Evolutionary conservation across 2,888 invertebrate genomes (phyloP), one percentile per base, ranked within the genome.

Genomic region (Poecilus cupreus): DNA sequence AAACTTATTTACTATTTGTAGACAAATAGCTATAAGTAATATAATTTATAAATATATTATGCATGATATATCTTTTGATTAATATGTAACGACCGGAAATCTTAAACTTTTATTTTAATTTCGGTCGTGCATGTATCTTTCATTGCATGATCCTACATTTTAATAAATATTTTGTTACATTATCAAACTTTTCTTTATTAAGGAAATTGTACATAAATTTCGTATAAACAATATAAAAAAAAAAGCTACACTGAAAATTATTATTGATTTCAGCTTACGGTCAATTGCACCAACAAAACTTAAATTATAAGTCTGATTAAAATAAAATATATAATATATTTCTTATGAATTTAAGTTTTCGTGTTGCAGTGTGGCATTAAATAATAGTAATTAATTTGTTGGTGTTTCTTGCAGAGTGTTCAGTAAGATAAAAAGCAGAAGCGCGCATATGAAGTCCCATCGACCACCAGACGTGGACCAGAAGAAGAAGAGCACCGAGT

Each of bases 361-460:
- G 5, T 32, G 0, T 6, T 2, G 32, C 4, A 32, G 8, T 2
- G 5, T 5, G 8, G 5, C 32, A 32, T 32, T 3, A 32, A 32
- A 32, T 1, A 32, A 1, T 32, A 6, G 0, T 22, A 18, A 39
- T 22, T 57, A 57, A 74, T 68, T 82, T 5, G 4, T 32, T 10
- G 43, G 51, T 83, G 83, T 90, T 89, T 90, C 90, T 92, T 92
- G 86, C 94, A 98, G 98, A 93, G 95, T 97, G 90, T 98, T 98
- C 93, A 95, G 94, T 92, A 98, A 98, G 93, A 97, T 98, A 89
- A 98, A 98, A 93, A 98, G 98, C 92, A 95, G 98, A 90, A 98
- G 98, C 91, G 98, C 98, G 85, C 99, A 99, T 91, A 98, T 99
- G 98, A 99, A 99, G 92, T 98, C 97, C 85, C 99, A 99, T 92